phyloP scores from a whole-genome alignment of 1,140 invertebrate genomes.

The Caenorhabditis inopinata region DNA sequence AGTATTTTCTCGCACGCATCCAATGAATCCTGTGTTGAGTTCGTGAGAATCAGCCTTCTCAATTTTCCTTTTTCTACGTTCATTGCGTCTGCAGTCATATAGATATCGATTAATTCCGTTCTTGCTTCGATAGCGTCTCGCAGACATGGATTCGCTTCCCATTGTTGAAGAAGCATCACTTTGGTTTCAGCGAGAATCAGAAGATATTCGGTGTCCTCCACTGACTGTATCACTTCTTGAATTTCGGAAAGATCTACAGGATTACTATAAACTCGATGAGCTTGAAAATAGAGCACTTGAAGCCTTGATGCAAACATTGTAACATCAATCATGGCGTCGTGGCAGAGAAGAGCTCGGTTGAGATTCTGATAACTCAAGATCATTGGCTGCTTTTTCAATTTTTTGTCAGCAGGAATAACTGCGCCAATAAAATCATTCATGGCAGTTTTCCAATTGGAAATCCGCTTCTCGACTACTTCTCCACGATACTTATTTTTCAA shows the following conservation, averaged over 20 bases:
- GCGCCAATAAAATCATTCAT: not conserved
- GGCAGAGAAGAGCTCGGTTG: not conserved
- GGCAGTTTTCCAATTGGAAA: not conserved
- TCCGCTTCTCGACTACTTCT: not conserved
- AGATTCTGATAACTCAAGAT: not conserved
- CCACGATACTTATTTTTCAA: too few relatives aligned
- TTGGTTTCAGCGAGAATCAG: not conserved
- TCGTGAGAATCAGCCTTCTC: not conserved
- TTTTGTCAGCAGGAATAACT: not conserved
- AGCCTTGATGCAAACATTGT: not conserved
- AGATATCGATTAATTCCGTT: not conserved
- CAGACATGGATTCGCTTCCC: not conserved
- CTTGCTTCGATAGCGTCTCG: not conserved
- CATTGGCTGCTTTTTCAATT: not conserved
- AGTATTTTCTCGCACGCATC: not conserved
- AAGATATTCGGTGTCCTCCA: not conserved
- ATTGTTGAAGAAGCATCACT: not conserved
- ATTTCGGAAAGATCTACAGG: not conserved
- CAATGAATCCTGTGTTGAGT: not conserved
- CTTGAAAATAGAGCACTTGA: not conserved
- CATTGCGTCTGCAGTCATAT: not conserved
- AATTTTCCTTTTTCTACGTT: not conserved
- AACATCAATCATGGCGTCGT: not conserved
- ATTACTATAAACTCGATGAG: not conserved
- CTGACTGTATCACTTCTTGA: not conserved